Evolutionary conservation across 2,797 vertebrate genomes (phyloP).

Genomic region (Pipistrellus nathusii): DNA sequence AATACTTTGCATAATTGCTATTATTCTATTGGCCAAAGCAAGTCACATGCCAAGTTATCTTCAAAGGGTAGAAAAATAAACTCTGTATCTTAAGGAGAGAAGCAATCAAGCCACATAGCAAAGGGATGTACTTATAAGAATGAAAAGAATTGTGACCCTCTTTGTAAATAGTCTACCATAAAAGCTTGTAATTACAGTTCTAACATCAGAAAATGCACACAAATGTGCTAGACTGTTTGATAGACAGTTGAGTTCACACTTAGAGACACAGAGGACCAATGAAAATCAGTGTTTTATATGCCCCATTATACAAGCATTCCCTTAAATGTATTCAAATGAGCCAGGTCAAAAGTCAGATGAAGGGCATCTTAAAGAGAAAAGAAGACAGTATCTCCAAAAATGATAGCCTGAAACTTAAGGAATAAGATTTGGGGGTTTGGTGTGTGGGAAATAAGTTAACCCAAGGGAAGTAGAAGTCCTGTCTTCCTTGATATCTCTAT

Average conservation of each 20-base stretch:
- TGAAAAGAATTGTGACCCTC: background rate
- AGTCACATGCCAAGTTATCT: background rate
- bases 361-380: background rate
- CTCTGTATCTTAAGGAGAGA: background rate
- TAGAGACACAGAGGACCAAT: background rate
- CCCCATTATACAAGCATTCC: background rate
- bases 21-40: background rate
- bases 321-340: background rate
- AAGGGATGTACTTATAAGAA: background rate
- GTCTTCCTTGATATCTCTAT: background rate
- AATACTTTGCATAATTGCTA: background rate
- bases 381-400: background rate
- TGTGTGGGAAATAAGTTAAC: background rate
- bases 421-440: background rate
- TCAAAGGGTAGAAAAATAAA: background rate
- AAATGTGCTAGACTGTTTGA: background rate
- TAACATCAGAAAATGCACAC: conserved; percentile 4
- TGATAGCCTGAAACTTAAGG: conserved; percentile 8
- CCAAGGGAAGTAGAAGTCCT: background rate
- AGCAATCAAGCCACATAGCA: background rate
- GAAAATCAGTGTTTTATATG: background rate
- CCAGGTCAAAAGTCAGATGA: background rate
- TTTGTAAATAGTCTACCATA: background rate
- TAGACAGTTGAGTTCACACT: background rate
- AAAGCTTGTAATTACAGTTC: background rate